Conservation (phyloP, 2,888 invertebrate genomes). For the Oxycera nigricornis region DNA sequence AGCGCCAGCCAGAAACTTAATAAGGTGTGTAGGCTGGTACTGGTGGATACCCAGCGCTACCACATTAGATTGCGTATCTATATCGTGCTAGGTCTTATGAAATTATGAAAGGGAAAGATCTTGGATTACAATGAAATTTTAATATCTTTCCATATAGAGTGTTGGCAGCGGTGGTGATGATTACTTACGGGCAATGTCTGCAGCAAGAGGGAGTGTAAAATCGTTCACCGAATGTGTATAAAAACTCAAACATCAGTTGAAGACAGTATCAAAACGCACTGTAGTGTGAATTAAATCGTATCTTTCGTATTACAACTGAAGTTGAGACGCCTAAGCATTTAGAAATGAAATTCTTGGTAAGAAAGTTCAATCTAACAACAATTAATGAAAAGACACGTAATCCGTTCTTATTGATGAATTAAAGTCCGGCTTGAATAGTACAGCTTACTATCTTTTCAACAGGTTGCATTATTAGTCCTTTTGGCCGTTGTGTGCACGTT, state of each 20-base stretch:
- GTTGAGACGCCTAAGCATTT: neutral
- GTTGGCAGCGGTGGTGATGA: neutral
- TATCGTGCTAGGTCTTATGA: neutral
- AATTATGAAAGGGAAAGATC: constrained; percentile 21
- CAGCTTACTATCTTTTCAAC: neutral
- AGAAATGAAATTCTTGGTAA: constrained; percentile 32
- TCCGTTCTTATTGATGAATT: neutral
- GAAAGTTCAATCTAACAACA: neutral
- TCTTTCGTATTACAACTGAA: constrained; percentile 6
- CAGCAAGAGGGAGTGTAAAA: constrained; percentile 4
- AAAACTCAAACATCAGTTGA: neutral
- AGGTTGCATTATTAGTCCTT: constrained; percentile 34
- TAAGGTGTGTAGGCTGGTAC: neutral
- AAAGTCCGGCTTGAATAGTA: neutral
- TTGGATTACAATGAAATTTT: neutral
- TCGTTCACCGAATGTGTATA: constrained; percentile 11
- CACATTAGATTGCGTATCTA: neutral
- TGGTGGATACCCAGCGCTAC: neutral
- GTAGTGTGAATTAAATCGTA: constrained; percentile 12
- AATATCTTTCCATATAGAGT: neutral
- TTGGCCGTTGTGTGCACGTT: constrained; percentile 21
- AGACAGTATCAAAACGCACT: constrained; percentile 15
- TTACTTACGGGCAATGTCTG: constrained; percentile 5
- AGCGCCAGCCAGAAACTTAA: constrained; percentile 15
- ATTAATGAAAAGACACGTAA: neutral